Evolutionary conservation across 1,140 invertebrate species (phyloP).

Genomic region (Oryzaephilus surinamensis): DNA sequence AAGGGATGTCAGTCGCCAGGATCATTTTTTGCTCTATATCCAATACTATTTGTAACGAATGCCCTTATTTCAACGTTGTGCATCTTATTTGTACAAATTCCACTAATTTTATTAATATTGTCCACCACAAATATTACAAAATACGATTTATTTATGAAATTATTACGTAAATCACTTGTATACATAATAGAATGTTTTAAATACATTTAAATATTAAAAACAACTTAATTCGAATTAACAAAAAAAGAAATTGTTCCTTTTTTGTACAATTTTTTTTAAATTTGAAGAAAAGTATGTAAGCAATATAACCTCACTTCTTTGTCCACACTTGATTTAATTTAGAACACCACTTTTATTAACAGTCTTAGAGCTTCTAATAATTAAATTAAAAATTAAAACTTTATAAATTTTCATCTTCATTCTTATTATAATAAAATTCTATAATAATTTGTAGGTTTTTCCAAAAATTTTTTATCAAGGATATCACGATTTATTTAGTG

Average conservation of each 20-base stretch:
- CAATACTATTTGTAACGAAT: conserved; percentile 26
- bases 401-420: conserved; percentile 32
- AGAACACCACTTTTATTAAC: conserved; percentile 16
- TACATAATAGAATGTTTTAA: too few species aligned
- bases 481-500: too few species aligned
- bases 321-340: conserved; percentile 12
- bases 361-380: conserved; percentile 32
- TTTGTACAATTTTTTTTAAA: too few species aligned
- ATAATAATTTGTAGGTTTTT: too few species aligned
- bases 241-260: too few species aligned
- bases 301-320: conserved; percentile 26
- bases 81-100: conserved; percentile 31
- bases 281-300: conserved; percentile 8
- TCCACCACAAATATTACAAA: too few species aligned
- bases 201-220: too few species aligned
- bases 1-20: conserved; percentile 33
- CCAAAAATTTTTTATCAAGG: too few species aligned
- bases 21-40: conserved; percentile 33
- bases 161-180: conserved; percentile 21
- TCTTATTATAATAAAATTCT: too few species aligned
- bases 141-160: conserved; percentile 16
- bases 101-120: conserved; percentile 27
- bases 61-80: conserved; percentile 22
- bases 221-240: conserved; percentile 14
- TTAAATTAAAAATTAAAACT: conserved; percentile 25